Percentiles rank a stretch among this genome's conserved stretches.
These are phyloP conservation scores for Tetrao urogallus DNA, from an alignment of 2,113 vertebrate species.

Conservation along the genomic window DNA sequence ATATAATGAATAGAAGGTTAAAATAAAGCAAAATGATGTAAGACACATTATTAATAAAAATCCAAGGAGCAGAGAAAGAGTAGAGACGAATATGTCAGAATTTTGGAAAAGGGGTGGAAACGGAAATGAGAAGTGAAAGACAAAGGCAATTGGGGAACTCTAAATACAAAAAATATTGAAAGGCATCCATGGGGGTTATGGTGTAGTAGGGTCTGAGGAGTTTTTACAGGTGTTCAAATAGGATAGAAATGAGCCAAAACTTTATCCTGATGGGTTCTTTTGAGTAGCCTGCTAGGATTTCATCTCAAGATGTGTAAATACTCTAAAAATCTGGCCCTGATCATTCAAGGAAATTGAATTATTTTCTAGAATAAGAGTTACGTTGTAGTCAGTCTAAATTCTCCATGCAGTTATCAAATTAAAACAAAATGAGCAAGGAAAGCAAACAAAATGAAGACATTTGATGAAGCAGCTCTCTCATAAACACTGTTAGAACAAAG, in stretches of 20 bases:
- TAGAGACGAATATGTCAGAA: not conserved
- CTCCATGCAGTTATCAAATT: conserved; percentile 9
- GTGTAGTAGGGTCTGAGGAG: not conserved
- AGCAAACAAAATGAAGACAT: conserved; percentile 31
- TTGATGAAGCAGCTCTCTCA: conserved; percentile 26
- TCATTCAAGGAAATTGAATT: conserved; percentile 34
- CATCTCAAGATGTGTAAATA: conserved; percentile 2
- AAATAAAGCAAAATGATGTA: conserved; percentile 19
- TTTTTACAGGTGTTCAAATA: conserved; percentile 23
- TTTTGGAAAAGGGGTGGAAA: not conserved
- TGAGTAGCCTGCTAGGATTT: conserved; percentile 17
- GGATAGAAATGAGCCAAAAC: conserved; percentile 18
- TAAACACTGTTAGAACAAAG: not conserved
- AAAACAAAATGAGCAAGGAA: conserved; percentile 14
- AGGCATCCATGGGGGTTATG: not conserved
- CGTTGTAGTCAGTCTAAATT: not conserved
- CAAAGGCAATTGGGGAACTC: not conserved
- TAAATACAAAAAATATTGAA: not conserved
- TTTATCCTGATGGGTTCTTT: conserved; percentile 5
- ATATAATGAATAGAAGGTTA: not conserved
- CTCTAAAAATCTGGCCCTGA: not conserved
- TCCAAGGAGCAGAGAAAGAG: not conserved
- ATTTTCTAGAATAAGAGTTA: conserved; percentile 15
- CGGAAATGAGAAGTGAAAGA: not conserved
- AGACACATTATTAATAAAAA: not conserved